phyloP scores from a whole-genome alignment of 1,140 invertebrate species.

The Pseudobourletiella spinata region DNA sequence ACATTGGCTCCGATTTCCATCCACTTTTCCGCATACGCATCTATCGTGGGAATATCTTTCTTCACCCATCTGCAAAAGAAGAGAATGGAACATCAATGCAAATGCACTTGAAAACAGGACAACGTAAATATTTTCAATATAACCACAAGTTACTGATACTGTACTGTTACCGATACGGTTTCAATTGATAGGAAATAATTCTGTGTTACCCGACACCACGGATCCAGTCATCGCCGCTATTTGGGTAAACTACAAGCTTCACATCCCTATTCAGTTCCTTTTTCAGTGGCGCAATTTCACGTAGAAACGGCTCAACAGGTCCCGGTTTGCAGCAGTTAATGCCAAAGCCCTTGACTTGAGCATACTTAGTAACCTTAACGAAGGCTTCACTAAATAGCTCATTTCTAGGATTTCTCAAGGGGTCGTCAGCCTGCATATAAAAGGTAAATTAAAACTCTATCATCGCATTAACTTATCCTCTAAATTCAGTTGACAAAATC shows the following conservation, averaged over 20 bases:
- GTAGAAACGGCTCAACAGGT: constrained; percentile 49
- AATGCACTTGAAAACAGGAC: too few species aligned
- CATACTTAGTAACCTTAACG: constrained; percentile 47
- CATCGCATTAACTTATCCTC: too few species aligned
- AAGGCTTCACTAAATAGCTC: constrained; percentile 58
- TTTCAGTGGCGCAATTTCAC: constrained; percentile 44
- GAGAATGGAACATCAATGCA: too few species aligned
- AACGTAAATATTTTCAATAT: neutral
- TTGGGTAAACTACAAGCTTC: constrained; percentile 61
- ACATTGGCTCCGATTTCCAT: constrained; percentile 57
- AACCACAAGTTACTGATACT: too few species aligned
- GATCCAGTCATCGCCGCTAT: constrained; percentile 56
- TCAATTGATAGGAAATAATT: too few species aligned
- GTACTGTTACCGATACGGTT: too few species aligned
- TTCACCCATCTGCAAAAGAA: constrained; percentile 48
- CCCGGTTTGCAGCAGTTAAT: constrained; percentile 72
- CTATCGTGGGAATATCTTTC: constrained; percentile 47
- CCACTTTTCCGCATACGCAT: constrained; percentile 57
- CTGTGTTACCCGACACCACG: constrained; percentile 43
- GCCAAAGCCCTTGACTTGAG: constrained; percentile 67
- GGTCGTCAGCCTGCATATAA: constrained; percentile 38
- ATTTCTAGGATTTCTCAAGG: constrained; percentile 45
- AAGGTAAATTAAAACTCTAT: too few species aligned
- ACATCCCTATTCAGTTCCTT: constrained; percentile 37
- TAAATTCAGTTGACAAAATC: too few species aligned